Conservation (phyloP, 2,888 invertebrate species). For the Plemyria rubiginata region DNA sequence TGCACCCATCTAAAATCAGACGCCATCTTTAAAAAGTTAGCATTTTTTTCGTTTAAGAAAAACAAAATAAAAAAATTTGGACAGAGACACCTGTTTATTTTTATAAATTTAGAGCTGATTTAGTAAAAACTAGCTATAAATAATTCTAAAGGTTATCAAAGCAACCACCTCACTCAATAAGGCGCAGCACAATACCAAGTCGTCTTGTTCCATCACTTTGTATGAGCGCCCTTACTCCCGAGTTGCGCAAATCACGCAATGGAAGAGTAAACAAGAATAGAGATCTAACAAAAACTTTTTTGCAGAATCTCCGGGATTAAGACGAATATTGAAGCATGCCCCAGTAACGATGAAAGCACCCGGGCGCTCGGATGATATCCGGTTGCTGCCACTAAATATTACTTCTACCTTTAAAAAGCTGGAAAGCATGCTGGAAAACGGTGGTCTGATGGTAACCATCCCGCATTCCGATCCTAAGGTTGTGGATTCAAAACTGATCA, state of each 20-base stretch:
- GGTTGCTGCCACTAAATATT: slow-evolving; percentile 34
- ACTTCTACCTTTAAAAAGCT: slow-evolving; percentile 5
- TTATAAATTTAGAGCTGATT: no score
- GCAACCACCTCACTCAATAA: not conserved
- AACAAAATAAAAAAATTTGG: no score
- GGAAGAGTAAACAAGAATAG: slow-evolving; percentile 43
- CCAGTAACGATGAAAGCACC: slow-evolving; percentile 51
- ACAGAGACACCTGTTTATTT: no score
- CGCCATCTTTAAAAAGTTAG: no score
- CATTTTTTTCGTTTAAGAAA: no score
- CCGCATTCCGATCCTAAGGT: no score
- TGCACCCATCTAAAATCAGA: no score
- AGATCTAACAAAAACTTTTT: slow-evolving; percentile 46
- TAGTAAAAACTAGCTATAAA: no score
- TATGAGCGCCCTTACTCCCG: slow-evolving; percentile 23
- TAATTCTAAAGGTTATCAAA: not conserved
- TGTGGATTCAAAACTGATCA: no score
- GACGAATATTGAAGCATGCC: slow-evolving; percentile 52
- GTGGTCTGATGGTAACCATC: no score
- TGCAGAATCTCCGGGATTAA: slow-evolving; percentile 47
- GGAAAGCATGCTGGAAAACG: no score
- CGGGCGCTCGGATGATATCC: slow-evolving; percentile 25
- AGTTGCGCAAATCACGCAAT: slow-evolving; percentile 34
- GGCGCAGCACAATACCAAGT: not conserved
- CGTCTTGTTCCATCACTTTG: slow-evolving; percentile 32